Conservation (phyloP, 1,140 invertebrate species). For the Cydia amplana region DNA sequence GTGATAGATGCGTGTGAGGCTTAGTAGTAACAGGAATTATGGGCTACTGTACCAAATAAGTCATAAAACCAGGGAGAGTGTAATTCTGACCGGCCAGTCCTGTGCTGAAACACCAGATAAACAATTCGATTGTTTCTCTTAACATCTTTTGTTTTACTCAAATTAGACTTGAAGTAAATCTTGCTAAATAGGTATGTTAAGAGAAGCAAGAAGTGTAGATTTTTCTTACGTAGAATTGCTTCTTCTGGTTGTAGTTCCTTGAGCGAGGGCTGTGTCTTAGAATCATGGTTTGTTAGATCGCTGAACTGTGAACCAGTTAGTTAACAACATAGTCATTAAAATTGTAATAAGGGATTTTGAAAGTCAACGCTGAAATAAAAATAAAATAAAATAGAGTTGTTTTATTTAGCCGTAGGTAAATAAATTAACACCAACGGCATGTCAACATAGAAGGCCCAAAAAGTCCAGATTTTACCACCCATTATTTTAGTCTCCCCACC, state of each 20-base stretch:
- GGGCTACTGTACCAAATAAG: slow-evolving; percentile 52
- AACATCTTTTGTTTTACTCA: background rate
- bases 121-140: slow-evolving; percentile 1
- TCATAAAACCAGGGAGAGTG: slow-evolving; percentile 35
- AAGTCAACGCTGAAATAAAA: slow-evolving; percentile 47
- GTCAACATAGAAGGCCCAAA: too few relatives aligned
- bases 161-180: background rate
- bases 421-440: too few relatives aligned
- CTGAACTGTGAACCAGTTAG: slow-evolving; percentile 35
- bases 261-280: slow-evolving; percentile 24
- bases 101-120: background rate
- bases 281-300: slow-evolving; percentile 23
- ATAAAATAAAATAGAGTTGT: slow-evolving; percentile 3
- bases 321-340: slow-evolving; percentile 46
- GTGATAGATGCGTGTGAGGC: slow-evolving; percentile 36
- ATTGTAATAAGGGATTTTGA: slow-evolving; percentile 38
- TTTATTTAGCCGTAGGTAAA: slow-evolving; percentile 13
- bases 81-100: slow-evolving; percentile 27
- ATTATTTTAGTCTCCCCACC: too few relatives aligned
- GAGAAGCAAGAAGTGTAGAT: background rate
- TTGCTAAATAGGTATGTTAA: background rate
- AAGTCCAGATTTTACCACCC: too few relatives aligned
- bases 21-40: slow-evolving; percentile 33
- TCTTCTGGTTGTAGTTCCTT: slow-evolving; percentile 1
- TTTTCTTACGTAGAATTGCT: background rate